These are phyloP conservation scores for Folsomia manolachei DNA, from an alignment of 2,888 invertebrate species.

Conservation along the genomic window DNA sequence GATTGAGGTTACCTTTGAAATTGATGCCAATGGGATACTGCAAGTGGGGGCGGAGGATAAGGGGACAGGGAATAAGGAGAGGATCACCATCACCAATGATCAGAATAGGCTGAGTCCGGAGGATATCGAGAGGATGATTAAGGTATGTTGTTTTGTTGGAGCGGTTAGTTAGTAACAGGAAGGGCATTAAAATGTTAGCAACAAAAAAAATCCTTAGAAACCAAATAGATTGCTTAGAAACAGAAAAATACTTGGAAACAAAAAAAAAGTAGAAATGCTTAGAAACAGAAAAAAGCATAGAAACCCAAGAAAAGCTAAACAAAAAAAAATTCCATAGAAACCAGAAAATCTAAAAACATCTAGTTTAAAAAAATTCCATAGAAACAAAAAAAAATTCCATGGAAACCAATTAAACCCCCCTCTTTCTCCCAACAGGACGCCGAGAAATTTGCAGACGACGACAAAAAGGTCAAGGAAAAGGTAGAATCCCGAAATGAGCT, in stretches of 20 bases:
- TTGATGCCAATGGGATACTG: conserved; percentile 89
- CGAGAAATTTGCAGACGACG: conserved; percentile 97
- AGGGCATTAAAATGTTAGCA: too few species aligned
- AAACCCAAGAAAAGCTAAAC: too few species aligned
- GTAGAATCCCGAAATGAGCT: conserved; percentile 96
- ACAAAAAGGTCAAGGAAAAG: conserved; percentile 91
- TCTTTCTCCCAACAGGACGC: conserved; percentile 64
- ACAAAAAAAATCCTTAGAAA: too few species aligned
- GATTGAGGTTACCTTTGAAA: conserved; percentile 92
- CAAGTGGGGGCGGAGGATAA: conserved; percentile 93
- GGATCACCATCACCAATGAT: conserved; percentile 98
- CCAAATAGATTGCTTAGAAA: too few species aligned
- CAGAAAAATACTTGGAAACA: too few species aligned
- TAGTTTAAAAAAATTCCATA: neutral
- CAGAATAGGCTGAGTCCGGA: conserved; percentile 95
- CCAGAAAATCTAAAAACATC: neutral
- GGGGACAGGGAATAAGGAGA: conserved; percentile 97
- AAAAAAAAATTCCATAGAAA: too few species aligned
- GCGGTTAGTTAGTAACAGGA: too few species aligned
- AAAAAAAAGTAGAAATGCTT: too few species aligned
- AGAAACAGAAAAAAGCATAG: too few species aligned
- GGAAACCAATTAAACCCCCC: neutral
- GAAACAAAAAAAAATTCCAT: neutral
- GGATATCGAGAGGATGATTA: conserved; percentile 98
- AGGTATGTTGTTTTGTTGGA: conserved; percentile 54